Evolutionary conservation across 2,113 vertebrate species (phyloP).

Genomic region (Dromas ardeola): DNA sequence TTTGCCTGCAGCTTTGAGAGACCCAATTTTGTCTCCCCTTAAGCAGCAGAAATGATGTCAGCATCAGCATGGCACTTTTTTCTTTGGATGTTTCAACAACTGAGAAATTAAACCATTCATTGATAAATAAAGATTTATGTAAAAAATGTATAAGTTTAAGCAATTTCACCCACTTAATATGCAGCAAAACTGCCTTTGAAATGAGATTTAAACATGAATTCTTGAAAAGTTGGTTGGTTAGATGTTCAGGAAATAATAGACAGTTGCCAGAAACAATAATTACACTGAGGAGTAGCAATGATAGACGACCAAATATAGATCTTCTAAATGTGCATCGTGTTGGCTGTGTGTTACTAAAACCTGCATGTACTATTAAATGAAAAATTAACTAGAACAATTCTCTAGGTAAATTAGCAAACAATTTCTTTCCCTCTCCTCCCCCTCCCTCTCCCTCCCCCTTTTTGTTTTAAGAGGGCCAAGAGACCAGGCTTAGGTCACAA

Average conservation of each 20-base stretch:
- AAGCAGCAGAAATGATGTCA: conserved; percentile 43
- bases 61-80: not conserved
- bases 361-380: fast-evolving
- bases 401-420: not conserved
- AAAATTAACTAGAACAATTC: not conserved
- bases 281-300: not conserved
- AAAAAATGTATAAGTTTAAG: not conserved
- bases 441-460: fast-evolving
- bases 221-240: not conserved
- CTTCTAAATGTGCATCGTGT: not conserved
- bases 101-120: not conserved
- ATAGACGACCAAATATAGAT: not conserved
- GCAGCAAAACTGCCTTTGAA: not conserved
- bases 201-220: not conserved
- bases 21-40: conserved; percentile 56
- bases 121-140: not conserved
- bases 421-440: not conserved
- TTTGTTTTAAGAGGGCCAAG: not conserved
- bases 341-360: not conserved
- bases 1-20: conserved; percentile 58
- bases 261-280: conserved; percentile 8
- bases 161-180: not conserved
- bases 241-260: not conserved
- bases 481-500: conserved; percentile 26
- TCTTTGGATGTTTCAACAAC: not conserved